Evolutionary conservation across 2,888 invertebrate genomes (phyloP).

Genomic region (Dione juno): DNA sequence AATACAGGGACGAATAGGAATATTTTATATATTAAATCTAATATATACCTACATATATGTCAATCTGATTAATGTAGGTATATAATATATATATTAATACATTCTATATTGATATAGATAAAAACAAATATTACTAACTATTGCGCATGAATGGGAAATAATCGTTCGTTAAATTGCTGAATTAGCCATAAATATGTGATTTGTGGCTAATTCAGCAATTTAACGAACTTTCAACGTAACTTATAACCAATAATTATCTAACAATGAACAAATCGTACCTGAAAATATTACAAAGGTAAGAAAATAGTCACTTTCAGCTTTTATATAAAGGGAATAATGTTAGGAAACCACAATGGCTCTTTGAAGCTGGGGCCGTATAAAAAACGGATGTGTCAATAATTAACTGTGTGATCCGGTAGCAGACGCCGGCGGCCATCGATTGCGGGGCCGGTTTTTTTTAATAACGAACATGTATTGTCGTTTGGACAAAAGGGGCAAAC

Average conservation of each 20-base stretch:
- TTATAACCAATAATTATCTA: slow-evolving; percentile 66
- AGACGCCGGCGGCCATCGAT: slow-evolving; percentile 75
- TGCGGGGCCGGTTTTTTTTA: slow-evolving; percentile 65
- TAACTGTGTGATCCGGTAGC: slow-evolving; percentile 77
- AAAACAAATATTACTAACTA: no score
- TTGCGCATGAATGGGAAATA: no score
- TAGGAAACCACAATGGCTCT: slow-evolving; percentile 67
- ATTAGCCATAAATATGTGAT: no score
- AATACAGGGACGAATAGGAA: no score
- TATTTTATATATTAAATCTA: no score
- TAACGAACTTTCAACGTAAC: slow-evolving; percentile 46
- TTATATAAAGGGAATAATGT: slow-evolving; percentile 66
- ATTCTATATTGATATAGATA: no score
- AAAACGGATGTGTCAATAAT: slow-evolving; percentile 83
- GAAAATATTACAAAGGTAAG: slow-evolving; percentile 68
- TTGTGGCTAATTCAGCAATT: not conserved
- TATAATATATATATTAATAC: no score
- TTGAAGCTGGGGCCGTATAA: slow-evolving; percentile 59
- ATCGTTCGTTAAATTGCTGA: no score
- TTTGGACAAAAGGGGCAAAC: slow-evolving; percentile 66
- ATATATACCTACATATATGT: no score
- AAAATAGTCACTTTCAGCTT: slow-evolving; percentile 70
- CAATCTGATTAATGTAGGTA: no score
- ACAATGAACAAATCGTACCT: slow-evolving; percentile 60
- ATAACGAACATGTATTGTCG: slow-evolving; percentile 67